These are phyloP conservation scores for human (Homo sapiens) DNA, from an alignment of 2,113 vertebrate species.

Conservation along the genomic window GRCh38 chr21:28167501-28168000, in stretches of 20 bases:
- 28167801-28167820: not conserved
- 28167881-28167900: not conserved
- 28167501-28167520: not conserved
- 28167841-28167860: not conserved
- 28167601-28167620: not conserved
- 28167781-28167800: not conserved
- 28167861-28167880: not conserved
- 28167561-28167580: not conserved
- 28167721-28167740: not conserved
- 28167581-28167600: not conserved
- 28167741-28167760: not conserved
- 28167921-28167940: not conserved
- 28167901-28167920: not conserved
- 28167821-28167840: not conserved
- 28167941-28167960: too few species aligned
- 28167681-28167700: not conserved
- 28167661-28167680: not conserved
- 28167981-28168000: not conserved
- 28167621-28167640: not conserved
- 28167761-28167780: not conserved
- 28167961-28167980: not conserved
- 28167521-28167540: not conserved
- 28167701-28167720: not conserved
- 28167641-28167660: not conserved
- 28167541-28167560: not conserved